A percentile compares a stretch with the other conserved stretches of the same genome.
These are phyloP conservation scores for Lates calcarifer DNA, from an alignment of 2,113 vertebrate species.

Conservation along the genomic window DNA sequence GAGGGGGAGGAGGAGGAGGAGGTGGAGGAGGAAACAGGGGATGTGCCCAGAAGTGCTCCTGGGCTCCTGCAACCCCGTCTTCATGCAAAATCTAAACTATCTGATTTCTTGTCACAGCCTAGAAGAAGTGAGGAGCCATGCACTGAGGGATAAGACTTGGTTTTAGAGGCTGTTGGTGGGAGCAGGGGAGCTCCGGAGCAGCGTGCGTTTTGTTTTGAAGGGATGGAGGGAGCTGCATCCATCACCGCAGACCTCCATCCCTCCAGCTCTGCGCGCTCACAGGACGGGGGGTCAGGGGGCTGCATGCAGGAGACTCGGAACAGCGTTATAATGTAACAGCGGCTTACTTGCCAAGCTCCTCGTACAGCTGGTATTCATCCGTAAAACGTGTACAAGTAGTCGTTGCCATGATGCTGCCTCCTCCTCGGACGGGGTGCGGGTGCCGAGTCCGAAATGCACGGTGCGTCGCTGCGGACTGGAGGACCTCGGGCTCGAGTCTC, in stretches of 20 bases:
- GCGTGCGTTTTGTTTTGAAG: slow-evolving; percentile 50
- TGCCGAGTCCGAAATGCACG: slow-evolving; percentile 52
- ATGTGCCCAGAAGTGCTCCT: slow-evolving; percentile 30
- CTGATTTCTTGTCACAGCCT: background rate
- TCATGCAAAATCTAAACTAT: background rate
- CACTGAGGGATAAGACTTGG: background rate
- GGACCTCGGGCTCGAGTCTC: slow-evolving; percentile 62
- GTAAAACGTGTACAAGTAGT: slow-evolving; percentile 95
- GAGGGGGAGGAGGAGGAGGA: background rate
- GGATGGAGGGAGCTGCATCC: slow-evolving; percentile 43
- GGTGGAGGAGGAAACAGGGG: background rate
- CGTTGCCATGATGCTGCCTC: slow-evolving; percentile 87
- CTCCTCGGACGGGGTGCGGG: slow-evolving; percentile 55
- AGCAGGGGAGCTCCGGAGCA: slow-evolving; percentile 8
- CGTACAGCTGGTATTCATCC: slow-evolving; percentile 95
- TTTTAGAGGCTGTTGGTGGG: background rate
- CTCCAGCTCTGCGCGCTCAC: background rate
- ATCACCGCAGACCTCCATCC: slow-evolving; percentile 49
- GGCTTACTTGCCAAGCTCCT: slow-evolving; percentile 97
- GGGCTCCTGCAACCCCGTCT: slow-evolving; percentile 15
- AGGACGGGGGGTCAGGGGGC: slow-evolving; percentile 36
- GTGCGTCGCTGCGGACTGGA: slow-evolving; percentile 66
- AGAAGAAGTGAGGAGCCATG: too few relatives aligned
- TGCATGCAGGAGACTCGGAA: slow-evolving; percentile 36
- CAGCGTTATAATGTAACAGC: background rate